Conservation (phyloP, 2,888 invertebrate genomes). For the Merodon equestris region DNA sequence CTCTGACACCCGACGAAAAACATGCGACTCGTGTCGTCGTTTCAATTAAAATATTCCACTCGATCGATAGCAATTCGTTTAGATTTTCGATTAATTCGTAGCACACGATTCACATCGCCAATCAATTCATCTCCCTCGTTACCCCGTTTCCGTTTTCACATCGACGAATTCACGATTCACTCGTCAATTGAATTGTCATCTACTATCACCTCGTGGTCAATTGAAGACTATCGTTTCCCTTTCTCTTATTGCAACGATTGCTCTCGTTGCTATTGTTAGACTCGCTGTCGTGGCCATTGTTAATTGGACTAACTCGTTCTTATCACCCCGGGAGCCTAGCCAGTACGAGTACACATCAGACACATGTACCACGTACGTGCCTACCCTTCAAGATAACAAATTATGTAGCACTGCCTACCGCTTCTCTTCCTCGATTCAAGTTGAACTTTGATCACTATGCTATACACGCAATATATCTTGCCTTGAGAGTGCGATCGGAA, state of each 20-base stretch:
- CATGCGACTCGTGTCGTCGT: neutral
- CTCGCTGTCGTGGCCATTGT: no score
- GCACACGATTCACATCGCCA: neutral
- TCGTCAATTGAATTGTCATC: slow-evolving; percentile 1
- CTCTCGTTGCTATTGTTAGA: no score
- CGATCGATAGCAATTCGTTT: neutral
- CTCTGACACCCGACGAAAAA: no score
- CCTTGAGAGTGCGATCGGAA: no score
- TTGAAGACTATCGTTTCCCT: neutral
- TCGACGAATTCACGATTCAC: neutral
- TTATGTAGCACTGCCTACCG: no score
- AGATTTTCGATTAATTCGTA: neutral
- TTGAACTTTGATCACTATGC: slow-evolving; percentile 17
- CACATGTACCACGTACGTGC: slow-evolving; percentile 7
- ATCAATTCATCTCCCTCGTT: neutral
- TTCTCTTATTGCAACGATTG: no score
- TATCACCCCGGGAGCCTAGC: no score
- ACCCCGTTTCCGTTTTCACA: neutral
- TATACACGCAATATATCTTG: slow-evolving; percentile 22
- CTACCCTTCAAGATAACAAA: slow-evolving; percentile 27
- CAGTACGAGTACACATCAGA: neutral
- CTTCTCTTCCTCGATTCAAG: neutral
- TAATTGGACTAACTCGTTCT: no score
- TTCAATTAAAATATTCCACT: neutral
- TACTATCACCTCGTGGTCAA: neutral